Evolutionary conservation across 2,797 vertebrate genomes (phyloP), one percentile per base, ranked within the genome.

Genomic region (Chiroxiphia lanceolata): DNA sequence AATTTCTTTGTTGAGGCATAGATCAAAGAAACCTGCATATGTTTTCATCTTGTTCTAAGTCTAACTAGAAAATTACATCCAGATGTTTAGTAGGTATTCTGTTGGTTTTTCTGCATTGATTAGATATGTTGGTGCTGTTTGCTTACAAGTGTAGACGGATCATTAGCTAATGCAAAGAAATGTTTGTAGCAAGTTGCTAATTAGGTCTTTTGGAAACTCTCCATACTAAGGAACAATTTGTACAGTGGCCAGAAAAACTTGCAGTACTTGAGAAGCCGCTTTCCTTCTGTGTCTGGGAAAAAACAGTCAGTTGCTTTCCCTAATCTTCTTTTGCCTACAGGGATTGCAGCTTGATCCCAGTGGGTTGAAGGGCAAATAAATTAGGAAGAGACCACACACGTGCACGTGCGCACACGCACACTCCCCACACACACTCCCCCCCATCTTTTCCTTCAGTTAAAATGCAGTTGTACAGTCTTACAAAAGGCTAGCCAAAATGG

Each of bases 21-120:
- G 98, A 99, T 99, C 98, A 99, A 99, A 99, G 98, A 98, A 97
- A 97, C 96, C 97, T 97, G 97, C 98, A 98, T 98, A 98, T 98
- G 99, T 98, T 98, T 98, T 98, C 98, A 93, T 98, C 98, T 98
- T 98, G 98, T 98, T 98, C 98, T 98, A 98, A 98, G 98, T 98
- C 98, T 98, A 98, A 98, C 97, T 98, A 98, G 98, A 98, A 98
- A 98, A 99, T 99, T 98, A 97, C 98, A 97, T 98, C 99, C 99
- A 99, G 99, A 99, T 99, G 99, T 98, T 98, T 98, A 98, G 98
- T 98, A 98, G 98, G 95, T 98, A 97, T 98, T 98, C 96, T 97
- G 97, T 97, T 98, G 97, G 93, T 97, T 98, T 98, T 98, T 97
- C 98, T 97, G 97, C 97, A 97, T 98, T 98, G 98, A 98, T 98